Base-by-base conservation (phyloP, 2,797 vertebrate genomes). In the Trachops cirrhosus region DNA sequence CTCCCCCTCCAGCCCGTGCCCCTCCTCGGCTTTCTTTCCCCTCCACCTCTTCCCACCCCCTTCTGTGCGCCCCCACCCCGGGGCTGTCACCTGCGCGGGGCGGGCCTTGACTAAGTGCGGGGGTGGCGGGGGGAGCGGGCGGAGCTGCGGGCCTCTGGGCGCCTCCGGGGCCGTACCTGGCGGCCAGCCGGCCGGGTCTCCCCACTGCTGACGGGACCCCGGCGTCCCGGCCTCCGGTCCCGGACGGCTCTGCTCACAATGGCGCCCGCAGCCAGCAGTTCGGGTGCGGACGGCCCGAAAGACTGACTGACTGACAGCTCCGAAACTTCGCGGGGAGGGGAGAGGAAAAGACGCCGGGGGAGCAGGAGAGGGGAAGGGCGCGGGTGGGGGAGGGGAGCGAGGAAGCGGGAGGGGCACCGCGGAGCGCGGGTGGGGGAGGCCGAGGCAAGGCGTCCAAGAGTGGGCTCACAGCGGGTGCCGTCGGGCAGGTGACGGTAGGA, bases 281-380 rank as follows among this genome's bases (percentile, higher is more conserved):
- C 68, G 59, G 95, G 86, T 77, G 93, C 95, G 2, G 85, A 82
- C 82, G 18, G 88, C 91, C 95, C 67, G 73, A 86, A 73, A 96
- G 93, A 96, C 96, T 59, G 87, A 86, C 84, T 70, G 95, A 91
- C 96, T 94, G 96, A 96, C 95, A 95, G 96, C 94, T 73, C 93
- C 54, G 92, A 97, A 97, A 97, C 97, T 97, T 97, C 82, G 87
- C 91, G 78, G 93, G 96, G 94, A 94, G 91, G 93, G 95, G 91
- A 92, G 84, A 89, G 97, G 95, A 78, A 85, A 87, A 80, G 93
- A 62, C 88, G 24, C 19, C 44, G 75, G 26, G 90, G 92, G 84
- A 52, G 96, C 59, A 46, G 82, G 85, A 59, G 89, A 59, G 19
- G 86, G 91, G 89, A 39, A 59, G 74, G 59, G 52, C 64, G 10